These are phyloP conservation scores for Loris lydekkerianus DNA, from an alignment of 2,797 vertebrate species.

Conservation along the genomic window DNA sequence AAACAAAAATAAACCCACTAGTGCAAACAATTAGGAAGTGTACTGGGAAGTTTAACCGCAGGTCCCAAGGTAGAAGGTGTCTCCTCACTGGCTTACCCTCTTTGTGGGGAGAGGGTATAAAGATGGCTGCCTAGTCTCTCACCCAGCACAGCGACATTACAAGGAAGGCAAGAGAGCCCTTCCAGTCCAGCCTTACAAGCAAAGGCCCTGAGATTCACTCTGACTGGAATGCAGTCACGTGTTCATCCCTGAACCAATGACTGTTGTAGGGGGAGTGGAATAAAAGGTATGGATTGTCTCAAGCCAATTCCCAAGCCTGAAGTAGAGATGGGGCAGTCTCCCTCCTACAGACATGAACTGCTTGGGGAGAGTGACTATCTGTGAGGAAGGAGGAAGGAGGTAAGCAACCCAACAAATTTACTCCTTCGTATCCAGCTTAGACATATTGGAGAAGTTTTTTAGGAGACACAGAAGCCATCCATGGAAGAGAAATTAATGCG, in stretches of 20 bases:
- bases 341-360: not conserved
- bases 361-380: not conserved
- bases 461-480: not conserved
- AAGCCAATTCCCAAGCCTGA: not conserved
- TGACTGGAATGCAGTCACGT: not conserved
- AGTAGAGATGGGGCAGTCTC: not conserved
- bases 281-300: not conserved
- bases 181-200: not conserved
- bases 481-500: not conserved
- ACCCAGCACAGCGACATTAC: not conserved
- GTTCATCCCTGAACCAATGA: not conserved
- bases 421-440: constrained; percentile 30
- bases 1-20: not conserved
- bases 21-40: not conserved
- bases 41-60: not conserved
- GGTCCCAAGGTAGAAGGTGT: not conserved
- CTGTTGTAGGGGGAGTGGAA: not conserved
- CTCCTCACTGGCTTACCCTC: not conserved
- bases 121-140: not conserved
- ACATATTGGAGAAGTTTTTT: not conserved
- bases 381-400: not conserved
- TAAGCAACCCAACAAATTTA: not conserved
- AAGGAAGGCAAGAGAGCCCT: not conserved
- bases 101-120: not conserved
- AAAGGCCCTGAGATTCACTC: not conserved